Evolutionary conservation across 2,797 vertebrate species (phyloP).

Genomic region (Chanos chanos): DNA sequence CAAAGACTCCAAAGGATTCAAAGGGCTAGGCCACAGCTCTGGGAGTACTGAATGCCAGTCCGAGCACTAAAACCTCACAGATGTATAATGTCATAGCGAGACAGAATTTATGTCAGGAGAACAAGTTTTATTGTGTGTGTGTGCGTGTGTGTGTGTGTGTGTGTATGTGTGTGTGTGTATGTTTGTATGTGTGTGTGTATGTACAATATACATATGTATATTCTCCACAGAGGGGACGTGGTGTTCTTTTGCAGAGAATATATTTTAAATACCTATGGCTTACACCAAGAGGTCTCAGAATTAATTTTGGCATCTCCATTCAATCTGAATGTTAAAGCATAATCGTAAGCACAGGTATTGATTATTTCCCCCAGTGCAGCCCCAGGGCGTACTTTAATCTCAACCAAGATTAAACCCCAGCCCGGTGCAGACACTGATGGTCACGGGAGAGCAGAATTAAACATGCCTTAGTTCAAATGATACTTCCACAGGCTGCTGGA

Average conservation of each 20-base stretch:
- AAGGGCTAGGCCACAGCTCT: background rate
- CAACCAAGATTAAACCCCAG: conserved; percentile 40
- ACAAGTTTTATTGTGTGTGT: too few species aligned
- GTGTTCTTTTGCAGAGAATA: too few species aligned
- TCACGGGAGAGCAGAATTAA: conserved; percentile 34
- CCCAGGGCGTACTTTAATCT: conserved; percentile 36
- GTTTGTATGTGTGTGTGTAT: too few species aligned
- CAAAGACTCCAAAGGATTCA: too few species aligned
- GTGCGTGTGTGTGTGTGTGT: too few species aligned
- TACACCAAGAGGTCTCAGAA: conserved; percentile 3
- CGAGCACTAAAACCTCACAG: too few species aligned
- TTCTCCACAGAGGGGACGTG: too few species aligned
- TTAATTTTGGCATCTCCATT: conserved; percentile 2
- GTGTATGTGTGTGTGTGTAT: too few species aligned
- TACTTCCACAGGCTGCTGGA: conserved; percentile 30
- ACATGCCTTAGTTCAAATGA: conserved; percentile 21
- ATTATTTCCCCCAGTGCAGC: conserved; percentile 22
- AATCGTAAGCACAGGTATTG: conserved; percentile 33
- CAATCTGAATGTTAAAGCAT: conserved; percentile 30
- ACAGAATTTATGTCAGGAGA: too few species aligned
- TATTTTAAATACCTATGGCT: too few species aligned
- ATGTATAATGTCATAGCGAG: too few species aligned
- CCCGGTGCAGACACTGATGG: conserved; percentile 28
- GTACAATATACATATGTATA: too few species aligned
- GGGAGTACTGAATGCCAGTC: background rate